Evolutionary conservation across 2,113 vertebrate genomes (phyloP).

Genomic region (Hydrolagus affinis): DNA sequence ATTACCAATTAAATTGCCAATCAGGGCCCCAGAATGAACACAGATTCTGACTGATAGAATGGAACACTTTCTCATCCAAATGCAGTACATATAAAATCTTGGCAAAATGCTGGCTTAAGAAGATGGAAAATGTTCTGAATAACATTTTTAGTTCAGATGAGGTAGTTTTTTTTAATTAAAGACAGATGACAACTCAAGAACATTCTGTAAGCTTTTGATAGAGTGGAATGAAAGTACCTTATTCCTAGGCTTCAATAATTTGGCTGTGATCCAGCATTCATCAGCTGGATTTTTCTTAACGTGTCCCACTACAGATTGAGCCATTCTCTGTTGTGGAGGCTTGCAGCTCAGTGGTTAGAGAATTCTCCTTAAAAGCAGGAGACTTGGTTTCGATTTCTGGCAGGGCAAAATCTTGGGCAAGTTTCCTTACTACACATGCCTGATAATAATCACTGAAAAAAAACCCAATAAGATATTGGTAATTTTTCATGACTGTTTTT

Average conservation of each 20-base stretch:
- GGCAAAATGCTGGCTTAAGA: background rate
- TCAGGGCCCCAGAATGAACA: background rate
- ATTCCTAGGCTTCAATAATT: background rate
- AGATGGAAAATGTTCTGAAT: conserved; percentile 1
- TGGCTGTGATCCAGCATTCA: background rate
- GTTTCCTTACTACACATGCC: no score
- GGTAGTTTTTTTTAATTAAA: background rate
- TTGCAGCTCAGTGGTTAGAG: no score
- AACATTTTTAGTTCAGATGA: background rate
- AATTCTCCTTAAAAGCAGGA: no score
- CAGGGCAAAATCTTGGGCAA: no score
- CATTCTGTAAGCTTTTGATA: background rate
- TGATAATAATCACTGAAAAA: no score
- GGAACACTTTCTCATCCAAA: background rate
- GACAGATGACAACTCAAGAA: background rate
- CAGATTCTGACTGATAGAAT: background rate
- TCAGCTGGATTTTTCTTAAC: conserved; percentile 10
- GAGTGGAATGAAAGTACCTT: background rate
- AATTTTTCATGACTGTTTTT: no score
- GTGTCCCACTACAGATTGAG: background rate
- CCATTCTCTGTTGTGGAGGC: conserved; percentile 9
- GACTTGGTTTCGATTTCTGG: no score
- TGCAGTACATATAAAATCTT: background rate
- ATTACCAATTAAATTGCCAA: background rate
- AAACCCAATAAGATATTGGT: no score